Conservation (phyloP, 2,888 invertebrate species). For the Blastobasis adustella region DNA sequence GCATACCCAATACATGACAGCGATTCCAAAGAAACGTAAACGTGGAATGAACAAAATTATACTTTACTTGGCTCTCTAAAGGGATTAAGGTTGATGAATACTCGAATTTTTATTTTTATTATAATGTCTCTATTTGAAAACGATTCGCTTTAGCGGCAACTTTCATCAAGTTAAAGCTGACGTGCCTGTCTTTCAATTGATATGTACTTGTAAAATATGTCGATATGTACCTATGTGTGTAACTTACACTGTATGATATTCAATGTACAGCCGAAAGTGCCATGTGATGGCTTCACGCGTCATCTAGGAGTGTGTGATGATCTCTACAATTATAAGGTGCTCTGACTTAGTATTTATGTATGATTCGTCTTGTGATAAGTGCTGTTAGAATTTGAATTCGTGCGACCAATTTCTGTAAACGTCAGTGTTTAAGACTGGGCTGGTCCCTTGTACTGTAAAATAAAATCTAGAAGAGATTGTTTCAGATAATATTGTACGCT, state of each 20-base stretch:
- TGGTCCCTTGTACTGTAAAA: constrained; percentile 40
- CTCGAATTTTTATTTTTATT: constrained; percentile 35
- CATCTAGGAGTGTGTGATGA: constrained; percentile 61
- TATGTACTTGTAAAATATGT: constrained; percentile 56
- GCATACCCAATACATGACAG: constrained; percentile 23
- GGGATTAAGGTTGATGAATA: constrained; percentile 37
- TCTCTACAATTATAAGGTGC: constrained; percentile 76
- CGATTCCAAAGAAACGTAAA: constrained; percentile 29
- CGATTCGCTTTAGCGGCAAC: not conserved
- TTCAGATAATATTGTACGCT: constrained; percentile 1
- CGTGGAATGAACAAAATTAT: constrained; percentile 19
- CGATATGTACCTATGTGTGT: constrained; percentile 56
- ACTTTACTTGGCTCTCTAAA: constrained; percentile 52
- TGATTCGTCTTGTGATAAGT: constrained; percentile 65
- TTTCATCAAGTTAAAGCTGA: constrained; percentile 31
- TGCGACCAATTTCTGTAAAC: constrained; percentile 63
- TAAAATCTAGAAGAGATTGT: constrained; percentile 3
- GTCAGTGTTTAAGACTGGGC: constrained; percentile 56
- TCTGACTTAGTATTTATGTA: constrained; percentile 68
- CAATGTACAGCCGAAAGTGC: constrained; percentile 56
- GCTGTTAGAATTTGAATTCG: constrained; percentile 53
- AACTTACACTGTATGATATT: constrained; percentile 58
- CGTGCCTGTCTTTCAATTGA: constrained; percentile 44
- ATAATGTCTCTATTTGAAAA: not conserved
- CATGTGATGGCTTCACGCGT: constrained; percentile 62